phyloP scores from a whole-genome alignment of 2,888 invertebrate genomes.

The Tipula vernalis region DNA sequence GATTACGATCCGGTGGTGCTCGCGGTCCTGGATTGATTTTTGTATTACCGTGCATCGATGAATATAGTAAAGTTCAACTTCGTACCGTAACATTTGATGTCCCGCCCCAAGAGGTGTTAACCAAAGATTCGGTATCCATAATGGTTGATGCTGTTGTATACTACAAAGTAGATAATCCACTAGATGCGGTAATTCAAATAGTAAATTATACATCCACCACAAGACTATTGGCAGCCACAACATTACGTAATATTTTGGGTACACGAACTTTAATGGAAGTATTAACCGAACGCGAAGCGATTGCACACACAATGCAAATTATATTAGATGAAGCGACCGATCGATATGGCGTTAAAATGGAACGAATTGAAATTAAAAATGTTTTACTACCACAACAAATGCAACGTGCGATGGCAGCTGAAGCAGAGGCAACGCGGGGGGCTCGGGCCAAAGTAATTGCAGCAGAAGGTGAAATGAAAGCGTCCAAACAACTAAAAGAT shows the following conservation, averaged over 20 bases:
- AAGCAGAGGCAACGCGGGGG: slow-evolving; percentile 54
- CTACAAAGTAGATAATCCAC: neutral
- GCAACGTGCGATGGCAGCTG: slow-evolving; percentile 57
- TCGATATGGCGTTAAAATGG: slow-evolving; percentile 80
- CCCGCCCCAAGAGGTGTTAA: neutral
- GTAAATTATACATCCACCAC: neutral
- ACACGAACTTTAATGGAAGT: neutral
- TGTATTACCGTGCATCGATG: neutral
- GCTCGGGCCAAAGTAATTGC: slow-evolving; percentile 58
- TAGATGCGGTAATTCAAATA: neutral
- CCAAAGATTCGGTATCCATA: neutral
- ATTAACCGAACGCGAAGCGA: neutral
- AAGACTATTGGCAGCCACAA: neutral
- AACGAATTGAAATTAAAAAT: slow-evolving; percentile 76
- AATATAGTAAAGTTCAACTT: neutral
- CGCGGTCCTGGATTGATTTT: neutral
- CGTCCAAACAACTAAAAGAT: slow-evolving; percentile 45
- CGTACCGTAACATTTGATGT: neutral
- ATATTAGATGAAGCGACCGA: slow-evolving; percentile 68
- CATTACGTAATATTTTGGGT: neutral
- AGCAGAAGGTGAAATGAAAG: slow-evolving; percentile 51
- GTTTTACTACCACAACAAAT: slow-evolving; percentile 43
- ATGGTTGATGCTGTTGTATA: neutral
- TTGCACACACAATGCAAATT: neutral
- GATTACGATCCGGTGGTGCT: slow-evolving; percentile 17